Conservation (phyloP, 2,113 vertebrate genomes). For the Piprites chloris region DNA sequence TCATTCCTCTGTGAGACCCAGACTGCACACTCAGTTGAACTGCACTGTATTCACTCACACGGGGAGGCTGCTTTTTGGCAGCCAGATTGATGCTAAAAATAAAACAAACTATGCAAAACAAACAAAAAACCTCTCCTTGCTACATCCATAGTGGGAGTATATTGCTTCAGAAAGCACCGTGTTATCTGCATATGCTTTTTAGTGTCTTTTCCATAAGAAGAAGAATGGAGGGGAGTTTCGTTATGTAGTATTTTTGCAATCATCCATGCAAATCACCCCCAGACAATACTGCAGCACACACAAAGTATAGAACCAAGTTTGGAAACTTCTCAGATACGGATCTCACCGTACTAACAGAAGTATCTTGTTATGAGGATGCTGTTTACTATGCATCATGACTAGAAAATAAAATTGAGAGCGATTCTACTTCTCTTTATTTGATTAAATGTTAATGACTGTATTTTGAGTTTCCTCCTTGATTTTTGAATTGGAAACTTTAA, state of each 20-base stretch:
- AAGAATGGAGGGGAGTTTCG: not conserved
- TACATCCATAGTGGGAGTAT: not conserved
- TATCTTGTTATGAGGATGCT: not conserved
- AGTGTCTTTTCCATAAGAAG: not conserved
- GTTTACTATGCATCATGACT: not conserved
- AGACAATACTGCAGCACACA: not conserved
- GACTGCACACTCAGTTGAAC: not conserved
- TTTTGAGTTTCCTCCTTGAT: not conserved
- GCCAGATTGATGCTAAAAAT: conserved; percentile 13
- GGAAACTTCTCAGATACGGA: not conserved
- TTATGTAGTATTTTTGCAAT: not conserved
- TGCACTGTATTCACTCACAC: not conserved
- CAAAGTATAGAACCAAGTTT: not conserved
- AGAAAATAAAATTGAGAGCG: not conserved
- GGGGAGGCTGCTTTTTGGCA: conserved; percentile 25
- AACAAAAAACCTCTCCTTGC: not conserved
- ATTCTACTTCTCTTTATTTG: not conserved
- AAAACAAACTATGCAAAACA: not conserved
- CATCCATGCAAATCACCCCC: not conserved
- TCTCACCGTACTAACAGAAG: not conserved
- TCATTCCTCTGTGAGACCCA: not conserved
- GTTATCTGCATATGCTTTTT: not conserved
- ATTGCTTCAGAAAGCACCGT: not conserved
- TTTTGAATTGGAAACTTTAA: not conserved
- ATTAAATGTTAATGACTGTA: not conserved